Evolutionary conservation across 2,113 vertebrate genomes (phyloP).

Genomic region (Sylvia atricapilla): DNA sequence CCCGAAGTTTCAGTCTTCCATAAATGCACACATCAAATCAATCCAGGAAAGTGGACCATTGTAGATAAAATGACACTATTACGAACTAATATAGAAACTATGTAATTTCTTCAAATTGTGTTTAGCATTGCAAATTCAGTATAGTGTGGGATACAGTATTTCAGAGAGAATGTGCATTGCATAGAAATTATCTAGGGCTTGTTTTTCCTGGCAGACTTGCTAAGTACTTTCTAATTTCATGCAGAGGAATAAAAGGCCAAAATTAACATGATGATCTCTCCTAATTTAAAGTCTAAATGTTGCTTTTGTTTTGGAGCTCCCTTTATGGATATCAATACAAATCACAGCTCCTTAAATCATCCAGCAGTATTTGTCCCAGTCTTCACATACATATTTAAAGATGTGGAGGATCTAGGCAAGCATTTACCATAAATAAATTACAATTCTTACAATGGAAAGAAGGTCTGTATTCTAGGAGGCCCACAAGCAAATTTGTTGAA

Average conservation of each 20-base stretch:
- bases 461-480: background rate
- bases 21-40: background rate
- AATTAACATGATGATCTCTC: background rate
- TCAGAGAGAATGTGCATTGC: background rate
- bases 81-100: background rate
- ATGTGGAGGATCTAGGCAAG: background rate
- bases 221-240: background rate
- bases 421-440: background rate
- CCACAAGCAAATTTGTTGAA: background rate
- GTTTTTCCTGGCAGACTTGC: background rate
- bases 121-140: background rate
- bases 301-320: background rate
- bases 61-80: background rate
- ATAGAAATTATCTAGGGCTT: background rate
- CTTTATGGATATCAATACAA: background rate
- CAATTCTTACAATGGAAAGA: background rate
- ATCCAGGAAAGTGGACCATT: background rate
- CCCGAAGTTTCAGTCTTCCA: conserved; percentile 8
- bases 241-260: background rate
- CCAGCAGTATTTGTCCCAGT: background rate
- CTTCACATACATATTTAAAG: background rate
- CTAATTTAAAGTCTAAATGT: background rate
- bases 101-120: background rate
- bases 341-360: background rate
- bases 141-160: background rate